These are phyloP conservation scores for Xestia ashworthii DNA, from an alignment of 2,888 invertebrate species.

Conservation along the genomic window DNA sequence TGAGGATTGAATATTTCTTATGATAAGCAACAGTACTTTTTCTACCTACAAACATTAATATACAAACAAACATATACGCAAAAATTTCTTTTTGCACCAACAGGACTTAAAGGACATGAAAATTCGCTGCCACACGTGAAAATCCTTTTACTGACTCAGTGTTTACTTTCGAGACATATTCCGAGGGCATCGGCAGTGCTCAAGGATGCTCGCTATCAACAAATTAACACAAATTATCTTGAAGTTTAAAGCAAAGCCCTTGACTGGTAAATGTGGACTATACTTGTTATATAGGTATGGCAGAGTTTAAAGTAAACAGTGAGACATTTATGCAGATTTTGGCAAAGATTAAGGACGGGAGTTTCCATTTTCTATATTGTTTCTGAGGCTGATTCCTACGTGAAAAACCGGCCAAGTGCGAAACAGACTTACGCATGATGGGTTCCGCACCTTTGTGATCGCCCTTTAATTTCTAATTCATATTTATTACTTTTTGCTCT, in stretches of 20 bases:
- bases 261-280: constrained; percentile 64
- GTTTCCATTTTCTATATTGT: background rate
- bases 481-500: no score
- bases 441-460: no score
- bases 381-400: background rate
- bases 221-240: constrained; percentile 76
- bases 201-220: constrained; percentile 71
- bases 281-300: constrained; percentile 31
- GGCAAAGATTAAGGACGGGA: background rate
- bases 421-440: no score
- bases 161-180: constrained; percentile 48
- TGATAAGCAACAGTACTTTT: background rate
- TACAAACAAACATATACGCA: background rate
- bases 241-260: constrained; percentile 73
- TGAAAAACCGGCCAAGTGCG: background rate
- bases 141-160: constrained; percentile 60
- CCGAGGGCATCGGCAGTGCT: constrained; percentile 50
- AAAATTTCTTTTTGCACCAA: constrained; percentile 40
- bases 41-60: no score
- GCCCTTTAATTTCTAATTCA: no score
- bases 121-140: constrained; percentile 51
- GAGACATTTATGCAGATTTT: constrained; percentile 16
- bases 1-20: background rate
- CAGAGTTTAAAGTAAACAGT: constrained; percentile 18
- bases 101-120: constrained; percentile 40